Conservation (phyloP, 2,888 invertebrate genomes). For the Acrocyrtus sp. region DNA sequence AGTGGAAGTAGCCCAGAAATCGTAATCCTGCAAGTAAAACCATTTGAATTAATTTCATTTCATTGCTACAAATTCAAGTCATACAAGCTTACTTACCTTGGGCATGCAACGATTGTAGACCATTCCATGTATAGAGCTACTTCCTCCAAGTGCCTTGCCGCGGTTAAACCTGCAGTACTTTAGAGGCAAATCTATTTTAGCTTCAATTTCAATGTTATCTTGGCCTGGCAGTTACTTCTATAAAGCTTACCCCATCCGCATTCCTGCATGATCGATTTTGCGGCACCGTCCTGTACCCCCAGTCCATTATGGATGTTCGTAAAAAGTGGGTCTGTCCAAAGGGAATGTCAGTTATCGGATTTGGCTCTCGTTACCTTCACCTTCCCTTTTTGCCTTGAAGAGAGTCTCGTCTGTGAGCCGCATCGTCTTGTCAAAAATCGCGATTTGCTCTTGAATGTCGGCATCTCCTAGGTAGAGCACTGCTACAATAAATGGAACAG, state of each 20-base stretch:
- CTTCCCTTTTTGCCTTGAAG: conserved; percentile 35
- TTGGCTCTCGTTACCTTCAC: conserved; percentile 50
- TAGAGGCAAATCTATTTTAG: not conserved
- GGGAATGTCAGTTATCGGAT: conserved; percentile 48
- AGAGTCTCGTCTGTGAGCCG: conserved; percentile 23
- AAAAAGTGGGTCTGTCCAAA: conserved; percentile 11
- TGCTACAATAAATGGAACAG: conserved; percentile 44
- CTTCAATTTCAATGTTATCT: not conserved
- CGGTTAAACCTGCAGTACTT: conserved; percentile 40
- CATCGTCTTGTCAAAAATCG: conserved; percentile 34
- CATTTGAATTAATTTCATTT: not conserved
- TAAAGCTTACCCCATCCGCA: conserved; percentile 17
- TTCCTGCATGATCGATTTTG: conserved; percentile 19
- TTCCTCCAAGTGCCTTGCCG: conserved; percentile 51
- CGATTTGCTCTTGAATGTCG: conserved; percentile 26
- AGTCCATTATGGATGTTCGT: conserved; percentile 17
- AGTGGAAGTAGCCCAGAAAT: conserved; percentile 51
- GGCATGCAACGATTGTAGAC: conserved; percentile 49
- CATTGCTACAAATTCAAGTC: too few species aligned
- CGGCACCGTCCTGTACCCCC: conserved; percentile 27
- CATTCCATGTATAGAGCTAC: conserved; percentile 35
- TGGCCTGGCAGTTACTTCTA: not conserved
- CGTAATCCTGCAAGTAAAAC: conserved; percentile 31
- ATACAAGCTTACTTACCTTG: conserved; percentile 16
- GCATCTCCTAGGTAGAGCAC: conserved; percentile 26